Base-by-base conservation (phyloP, 2,797 vertebrate genomes). In the Eulemur albifrons region DNA sequence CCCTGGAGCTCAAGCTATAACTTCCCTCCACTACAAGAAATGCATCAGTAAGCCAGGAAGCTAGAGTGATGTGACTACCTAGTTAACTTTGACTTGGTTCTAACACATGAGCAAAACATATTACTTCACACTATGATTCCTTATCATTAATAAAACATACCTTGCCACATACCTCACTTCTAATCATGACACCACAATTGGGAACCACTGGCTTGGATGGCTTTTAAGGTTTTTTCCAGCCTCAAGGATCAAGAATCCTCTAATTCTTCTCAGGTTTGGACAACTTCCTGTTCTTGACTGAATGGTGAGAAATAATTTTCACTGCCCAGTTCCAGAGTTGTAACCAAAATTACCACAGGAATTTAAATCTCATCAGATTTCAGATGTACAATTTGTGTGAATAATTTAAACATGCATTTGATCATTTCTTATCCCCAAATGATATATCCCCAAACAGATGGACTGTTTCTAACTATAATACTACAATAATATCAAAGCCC, bases 361-460 rank as follows among this genome's bases (percentile, higher is more conserved):
- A 93, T 73, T 94, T 88, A 45, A 86, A 81, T 80, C 45, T 93
- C 80, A 57, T 79, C 61, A 38, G 59, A 94, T 86, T 92, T 88
- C 50, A 69, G 69, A 94, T 45, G 11, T 96, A 50, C 86, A 77
- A 63, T 89, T 69, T 54, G 45, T 92, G 54, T 87, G 52, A 79
- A 87, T 80, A 92, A 30, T 69, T 94, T 63, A 89, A 85, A 88
- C 86, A 88, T 80, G 75, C 52, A 73, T 91, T 52, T 50, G 65
- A 73, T 95, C 57, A 35, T 63, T 83, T 95, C 77, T 96, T 81
- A 94, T 93, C 59, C 52, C 75, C 43, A 89, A 59, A 40, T 50
- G 48, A 54, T 65, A 54, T 65, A 94, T 90, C 38, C 35, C 35
- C 67, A 84, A 81, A 72, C 38, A 96, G 90, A 95, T 80, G 88